phyloP scores from a whole-genome alignment of 2,113 vertebrate species.

The Apodemus sylvaticus region DNA sequence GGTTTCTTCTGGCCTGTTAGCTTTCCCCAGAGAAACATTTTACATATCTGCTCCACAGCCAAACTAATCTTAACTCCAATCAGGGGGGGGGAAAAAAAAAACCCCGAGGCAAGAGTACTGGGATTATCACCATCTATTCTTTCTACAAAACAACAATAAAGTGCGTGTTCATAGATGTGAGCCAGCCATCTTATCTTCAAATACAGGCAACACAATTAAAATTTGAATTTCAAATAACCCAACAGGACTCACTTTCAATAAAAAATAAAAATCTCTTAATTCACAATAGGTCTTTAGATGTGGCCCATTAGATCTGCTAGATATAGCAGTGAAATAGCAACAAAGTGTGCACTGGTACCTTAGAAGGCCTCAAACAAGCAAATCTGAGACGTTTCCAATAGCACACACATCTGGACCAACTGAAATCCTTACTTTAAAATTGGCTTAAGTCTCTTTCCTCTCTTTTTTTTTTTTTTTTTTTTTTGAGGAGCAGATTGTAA shows the following conservation, averaged over 20 bases:
- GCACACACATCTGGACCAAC: conserved; percentile 63
- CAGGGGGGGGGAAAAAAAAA: not conserved
- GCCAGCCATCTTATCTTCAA: conserved; percentile 42
- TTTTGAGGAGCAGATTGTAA: conserved; percentile 62
- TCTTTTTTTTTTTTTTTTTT: not conserved
- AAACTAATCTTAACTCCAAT: conserved; percentile 53
- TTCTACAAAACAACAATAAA: conserved; percentile 67
- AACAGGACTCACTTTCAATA: conserved; percentile 43
- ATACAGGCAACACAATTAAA: conserved; percentile 67
- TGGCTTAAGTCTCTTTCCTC: conserved; percentile 64
- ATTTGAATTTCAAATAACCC: conserved; percentile 53
- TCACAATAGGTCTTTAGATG: conserved; percentile 61
- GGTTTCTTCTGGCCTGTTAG: too few species aligned
- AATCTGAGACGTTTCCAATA: conserved; percentile 54
- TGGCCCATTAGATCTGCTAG: conserved; percentile 38
- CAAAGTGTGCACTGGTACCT: conserved; percentile 65
- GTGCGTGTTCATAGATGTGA: conserved; percentile 42
- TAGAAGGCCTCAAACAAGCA: conserved; percentile 58
- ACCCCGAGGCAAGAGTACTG: not conserved
- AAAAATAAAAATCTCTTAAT: conserved; percentile 53
- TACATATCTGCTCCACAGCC: conserved; percentile 37
- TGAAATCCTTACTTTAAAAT: conserved; percentile 61
- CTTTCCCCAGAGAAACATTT: conserved; percentile 18
- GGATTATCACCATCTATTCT: conserved; percentile 38
- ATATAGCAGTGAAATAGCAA: conserved; percentile 40